A percentile compares a stretch with the other conserved stretches of the same genome.
These are phyloP conservation scores for Lagorchestes hirsutus DNA, from an alignment of 2,797 vertebrate genomes.

Conservation along the genomic window DNA sequence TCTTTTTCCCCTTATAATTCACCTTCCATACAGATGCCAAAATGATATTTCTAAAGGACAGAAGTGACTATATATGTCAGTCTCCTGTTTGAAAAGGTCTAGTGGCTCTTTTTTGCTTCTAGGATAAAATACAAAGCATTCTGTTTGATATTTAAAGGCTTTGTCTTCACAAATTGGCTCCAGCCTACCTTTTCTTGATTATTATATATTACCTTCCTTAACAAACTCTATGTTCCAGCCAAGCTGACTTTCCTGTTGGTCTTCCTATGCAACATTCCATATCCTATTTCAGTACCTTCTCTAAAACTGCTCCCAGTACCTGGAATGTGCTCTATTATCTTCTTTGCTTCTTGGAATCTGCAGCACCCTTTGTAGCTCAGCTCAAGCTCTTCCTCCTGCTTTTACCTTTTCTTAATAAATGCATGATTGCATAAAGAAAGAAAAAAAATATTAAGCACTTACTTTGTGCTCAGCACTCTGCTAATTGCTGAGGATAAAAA, in stretches of 20 bases:
- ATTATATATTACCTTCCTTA: neutral
- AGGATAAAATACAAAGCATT: neutral
- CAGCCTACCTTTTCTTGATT: neutral
- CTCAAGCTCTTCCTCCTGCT: neutral
- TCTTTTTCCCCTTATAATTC: neutral
- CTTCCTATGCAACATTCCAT: neutral
- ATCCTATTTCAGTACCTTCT: neutral
- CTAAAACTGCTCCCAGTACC: neutral
- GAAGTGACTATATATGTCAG: neutral
- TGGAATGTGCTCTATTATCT: neutral
- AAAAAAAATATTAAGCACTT: neutral
- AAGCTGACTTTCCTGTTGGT: neutral
- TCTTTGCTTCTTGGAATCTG: neutral
- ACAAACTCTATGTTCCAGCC: neutral
- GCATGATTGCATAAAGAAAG: neutral
- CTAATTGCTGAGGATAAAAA: neutral
- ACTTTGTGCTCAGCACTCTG: neutral
- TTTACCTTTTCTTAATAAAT: conserved; percentile 1
- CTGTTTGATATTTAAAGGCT: neutral
- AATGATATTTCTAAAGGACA: neutral
- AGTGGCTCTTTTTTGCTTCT: neutral
- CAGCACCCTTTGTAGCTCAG: neutral
- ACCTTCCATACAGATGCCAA: neutral
- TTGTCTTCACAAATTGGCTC: neutral
- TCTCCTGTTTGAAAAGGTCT: neutral